These are phyloP conservation scores for Anarhynchus alexandrinus DNA, from an alignment of 2,113 vertebrate species.

Conservation along the genomic window DNA sequence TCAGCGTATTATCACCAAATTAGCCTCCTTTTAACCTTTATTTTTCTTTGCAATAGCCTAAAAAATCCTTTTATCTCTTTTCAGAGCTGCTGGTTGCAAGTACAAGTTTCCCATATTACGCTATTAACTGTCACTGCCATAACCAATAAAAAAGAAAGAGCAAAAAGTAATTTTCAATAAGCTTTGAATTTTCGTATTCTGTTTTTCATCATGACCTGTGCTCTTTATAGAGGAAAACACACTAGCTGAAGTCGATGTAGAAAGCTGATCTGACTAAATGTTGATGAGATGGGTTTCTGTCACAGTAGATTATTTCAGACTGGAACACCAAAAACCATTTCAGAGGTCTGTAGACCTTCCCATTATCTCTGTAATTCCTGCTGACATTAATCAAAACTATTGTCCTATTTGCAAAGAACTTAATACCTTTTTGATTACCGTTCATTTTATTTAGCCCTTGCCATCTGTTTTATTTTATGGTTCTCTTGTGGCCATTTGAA, in stretches of 20 bases:
- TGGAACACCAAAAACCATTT: neutral
- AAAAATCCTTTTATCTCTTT: neutral
- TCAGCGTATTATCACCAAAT: neutral
- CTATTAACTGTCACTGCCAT: neutral
- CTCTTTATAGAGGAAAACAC: neutral
- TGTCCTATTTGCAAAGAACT: neutral
- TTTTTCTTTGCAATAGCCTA: neutral
- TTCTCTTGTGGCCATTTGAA: neutral
- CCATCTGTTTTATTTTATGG: neutral
- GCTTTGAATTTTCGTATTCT: neutral
- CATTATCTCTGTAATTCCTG: neutral
- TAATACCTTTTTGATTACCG: neutral
- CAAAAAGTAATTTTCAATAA: neutral
- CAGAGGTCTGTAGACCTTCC: neutral
- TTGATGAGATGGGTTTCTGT: neutral
- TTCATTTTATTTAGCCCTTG: neutral
- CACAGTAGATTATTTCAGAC: neutral
- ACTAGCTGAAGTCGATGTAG: neutral
- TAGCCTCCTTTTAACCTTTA: neutral
- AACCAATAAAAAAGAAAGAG: neutral
- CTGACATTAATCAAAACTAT: constrained; percentile 12
- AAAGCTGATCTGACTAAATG: neutral
- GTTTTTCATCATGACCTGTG: neutral
- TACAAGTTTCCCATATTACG: neutral
- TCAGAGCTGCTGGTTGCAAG: neutral